A percentile compares a stretch with the other conserved stretches of the same genome.
Evolutionary conservation across 2,113 vertebrate genomes (phyloP).

Genomic region (Pelobates fuscus): DNA sequence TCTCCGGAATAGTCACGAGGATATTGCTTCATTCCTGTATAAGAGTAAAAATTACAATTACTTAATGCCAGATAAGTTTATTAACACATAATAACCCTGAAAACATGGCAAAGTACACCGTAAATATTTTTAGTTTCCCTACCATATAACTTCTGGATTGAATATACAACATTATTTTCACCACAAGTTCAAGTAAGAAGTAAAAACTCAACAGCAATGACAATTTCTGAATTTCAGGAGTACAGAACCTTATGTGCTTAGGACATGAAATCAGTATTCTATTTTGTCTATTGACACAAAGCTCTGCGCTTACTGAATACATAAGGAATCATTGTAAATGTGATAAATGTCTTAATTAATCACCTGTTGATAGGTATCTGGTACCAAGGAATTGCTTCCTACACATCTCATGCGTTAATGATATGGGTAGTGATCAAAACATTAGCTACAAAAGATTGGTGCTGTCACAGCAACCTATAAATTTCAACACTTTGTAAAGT

Average conservation of each 20-base stretch:
- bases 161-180: too few relatives aligned
- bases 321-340: conserved; percentile 7
- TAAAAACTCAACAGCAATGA: not conserved
- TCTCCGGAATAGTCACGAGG: conserved; percentile 70
- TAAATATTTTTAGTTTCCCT: too few relatives aligned
- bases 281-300: not conserved
- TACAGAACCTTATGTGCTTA: not conserved
- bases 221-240: not conserved
- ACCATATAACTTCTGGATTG: too few relatives aligned
- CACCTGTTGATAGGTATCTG: conserved; percentile 14
- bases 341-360: conserved; percentile 26
- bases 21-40: conserved; percentile 78
- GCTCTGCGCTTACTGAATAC: not conserved
- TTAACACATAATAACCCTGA: too few relatives aligned
- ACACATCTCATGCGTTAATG: not conserved
- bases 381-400: conserved; percentile 10
- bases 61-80: too few relatives aligned
- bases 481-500: not conserved
- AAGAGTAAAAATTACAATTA: conserved; percentile 49
- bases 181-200: too few relatives aligned
- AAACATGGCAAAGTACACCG: too few relatives aligned
- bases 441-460: conserved; percentile 3
- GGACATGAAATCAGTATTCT: conserved; percentile 6
- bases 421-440: not conserved
- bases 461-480: conserved; percentile 12